Evolutionary conservation across 2,888 invertebrate genomes (phyloP).

Genomic region (Troides aeacus): DNA sequence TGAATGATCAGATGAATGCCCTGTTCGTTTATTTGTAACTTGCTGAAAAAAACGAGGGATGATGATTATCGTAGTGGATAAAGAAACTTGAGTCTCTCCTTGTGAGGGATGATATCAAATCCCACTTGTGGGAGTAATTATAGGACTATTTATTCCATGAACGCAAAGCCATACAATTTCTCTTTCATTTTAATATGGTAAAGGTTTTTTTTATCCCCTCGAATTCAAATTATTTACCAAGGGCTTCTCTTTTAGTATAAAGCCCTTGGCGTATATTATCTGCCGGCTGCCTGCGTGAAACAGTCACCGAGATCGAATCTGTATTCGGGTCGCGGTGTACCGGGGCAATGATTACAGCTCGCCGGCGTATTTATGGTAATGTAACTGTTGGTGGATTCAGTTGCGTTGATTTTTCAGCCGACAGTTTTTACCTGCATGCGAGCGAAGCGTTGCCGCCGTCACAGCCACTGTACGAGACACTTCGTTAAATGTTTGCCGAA

Average conservation of each 20-base stretch:
- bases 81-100: too few species aligned
- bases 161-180: too few species aligned
- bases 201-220: slow-evolving; percentile 11
- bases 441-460: background rate
- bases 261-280: slow-evolving; percentile 27
- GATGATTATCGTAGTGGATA: too few species aligned
- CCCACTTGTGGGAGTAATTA: too few species aligned
- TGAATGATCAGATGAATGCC: too few species aligned
- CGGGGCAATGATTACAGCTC: slow-evolving; percentile 64
- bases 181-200: background rate
- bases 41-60: too few species aligned
- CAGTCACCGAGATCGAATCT: slow-evolving; percentile 41
- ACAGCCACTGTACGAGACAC: too few species aligned
- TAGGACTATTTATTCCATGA: too few species aligned
- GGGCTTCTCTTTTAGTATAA: slow-evolving; percentile 16
- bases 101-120: too few species aligned
- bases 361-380: slow-evolving; percentile 68
- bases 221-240: slow-evolving; percentile 24
- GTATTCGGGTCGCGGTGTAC: slow-evolving; percentile 56
- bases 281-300: slow-evolving; percentile 28
- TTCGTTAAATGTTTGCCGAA: too few species aligned
- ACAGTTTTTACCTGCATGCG: slow-evolving; percentile 6
- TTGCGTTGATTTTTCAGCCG: slow-evolving; percentile 55
- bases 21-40: too few species aligned
- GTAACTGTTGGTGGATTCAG: slow-evolving; percentile 60